These are phyloP conservation scores for Physocephala rufipes DNA, from an alignment of 2,888 invertebrate genomes.

Conservation along the genomic window DNA sequence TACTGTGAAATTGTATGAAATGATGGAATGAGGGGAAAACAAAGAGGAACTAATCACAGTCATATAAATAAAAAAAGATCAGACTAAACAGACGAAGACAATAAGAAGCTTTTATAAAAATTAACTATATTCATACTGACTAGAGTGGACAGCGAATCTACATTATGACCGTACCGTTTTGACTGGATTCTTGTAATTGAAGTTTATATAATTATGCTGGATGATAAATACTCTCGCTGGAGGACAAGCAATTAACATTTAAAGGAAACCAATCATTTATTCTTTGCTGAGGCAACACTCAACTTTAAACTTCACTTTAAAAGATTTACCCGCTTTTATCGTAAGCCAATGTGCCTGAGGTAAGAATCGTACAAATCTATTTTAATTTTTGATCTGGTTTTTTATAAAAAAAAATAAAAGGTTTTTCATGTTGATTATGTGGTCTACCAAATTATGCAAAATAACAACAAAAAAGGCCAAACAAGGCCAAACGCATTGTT, in stretches of 20 bases:
- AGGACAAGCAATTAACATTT: slow-evolving; percentile 30
- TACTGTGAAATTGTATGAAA: too few relatives aligned
- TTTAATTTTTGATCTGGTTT: slow-evolving; percentile 35
- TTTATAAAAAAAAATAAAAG: neutral
- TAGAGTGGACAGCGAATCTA: neutral
- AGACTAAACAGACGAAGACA: too few relatives aligned
- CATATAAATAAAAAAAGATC: neutral
- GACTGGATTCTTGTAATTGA: slow-evolving; percentile 1
- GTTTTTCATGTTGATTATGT: neutral
- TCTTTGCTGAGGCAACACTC: slow-evolving; percentile 30
- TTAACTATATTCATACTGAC: neutral
- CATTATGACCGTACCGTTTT: neutral
- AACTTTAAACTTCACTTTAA: slow-evolving; percentile 34
- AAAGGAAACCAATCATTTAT: slow-evolving; percentile 22
- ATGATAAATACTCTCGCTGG: slow-evolving; percentile 28
- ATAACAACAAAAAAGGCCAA: neutral
- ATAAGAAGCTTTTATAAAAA: too few relatives aligned
- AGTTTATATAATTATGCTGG: slow-evolving; percentile 21
- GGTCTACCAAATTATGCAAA: neutral
- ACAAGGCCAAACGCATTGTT: neutral
- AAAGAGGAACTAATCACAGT: neutral
- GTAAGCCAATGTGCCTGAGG: slow-evolving; percentile 37
- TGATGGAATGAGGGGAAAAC: too few relatives aligned
- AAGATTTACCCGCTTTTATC: slow-evolving; percentile 36
- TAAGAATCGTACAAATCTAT: slow-evolving; percentile 41